phyloP scores from a whole-genome alignment of 2,797 vertebrate genomes.

The Carcharodon carcharias region DNA sequence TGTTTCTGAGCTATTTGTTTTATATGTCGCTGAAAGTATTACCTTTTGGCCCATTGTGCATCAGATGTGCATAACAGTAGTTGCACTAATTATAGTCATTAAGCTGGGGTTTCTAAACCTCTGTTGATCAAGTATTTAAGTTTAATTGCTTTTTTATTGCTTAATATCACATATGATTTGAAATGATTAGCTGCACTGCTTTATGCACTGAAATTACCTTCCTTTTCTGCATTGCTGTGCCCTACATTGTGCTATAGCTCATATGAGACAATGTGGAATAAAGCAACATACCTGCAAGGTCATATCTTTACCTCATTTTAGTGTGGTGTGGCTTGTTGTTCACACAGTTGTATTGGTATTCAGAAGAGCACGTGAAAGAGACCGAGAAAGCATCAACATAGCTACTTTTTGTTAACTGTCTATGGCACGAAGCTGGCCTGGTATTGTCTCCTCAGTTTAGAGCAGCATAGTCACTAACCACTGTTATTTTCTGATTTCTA shows the following conservation, averaged over 20 bases:
- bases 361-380: slow-evolving; percentile 63
- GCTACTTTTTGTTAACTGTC: slow-evolving; percentile 53
- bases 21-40: not conserved
- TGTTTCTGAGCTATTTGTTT: not conserved
- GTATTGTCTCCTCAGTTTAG: slow-evolving; percentile 39
- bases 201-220: not conserved
- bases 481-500: not conserved
- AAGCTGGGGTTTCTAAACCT: not conserved
- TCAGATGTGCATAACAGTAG: not conserved
- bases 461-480: not conserved
- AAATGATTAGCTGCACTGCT: not conserved
- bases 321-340: slow-evolving; percentile 88
- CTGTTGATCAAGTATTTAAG: slow-evolving; percentile 1
- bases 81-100: not conserved
- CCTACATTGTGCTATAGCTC: not conserved
- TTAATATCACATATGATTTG: not conserved
- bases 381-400: slow-evolving; percentile 65
- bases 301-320: slow-evolving; percentile 62
- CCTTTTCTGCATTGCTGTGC: not conserved
- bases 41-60: not conserved
- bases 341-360: slow-evolving; percentile 85
- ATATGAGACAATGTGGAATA: not conserved
- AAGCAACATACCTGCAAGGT: not conserved
- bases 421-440: slow-evolving; percentile 42
- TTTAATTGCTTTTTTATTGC: slow-evolving; percentile 3